phyloP scores from a whole-genome alignment of 2,888 invertebrate species.

The Noctua comes region DNA sequence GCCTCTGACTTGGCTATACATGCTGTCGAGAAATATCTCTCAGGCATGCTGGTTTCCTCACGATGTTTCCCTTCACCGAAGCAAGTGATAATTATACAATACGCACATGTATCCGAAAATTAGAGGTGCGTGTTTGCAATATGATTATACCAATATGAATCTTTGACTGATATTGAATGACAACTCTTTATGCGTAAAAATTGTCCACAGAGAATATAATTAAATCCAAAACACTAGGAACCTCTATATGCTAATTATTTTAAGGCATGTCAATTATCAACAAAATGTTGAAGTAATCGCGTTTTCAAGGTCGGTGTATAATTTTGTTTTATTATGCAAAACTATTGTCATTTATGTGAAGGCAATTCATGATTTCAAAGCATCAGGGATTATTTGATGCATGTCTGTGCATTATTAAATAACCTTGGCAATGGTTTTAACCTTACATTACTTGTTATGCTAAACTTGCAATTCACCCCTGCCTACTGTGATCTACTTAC shows the following conservation, averaged over 20 bases:
- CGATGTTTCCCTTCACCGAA: too few relatives aligned
- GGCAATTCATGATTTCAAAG: constrained; percentile 38
- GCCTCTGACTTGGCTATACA: too few relatives aligned
- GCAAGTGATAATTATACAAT: too few relatives aligned
- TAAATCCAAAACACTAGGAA: not conserved
- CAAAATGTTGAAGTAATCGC: constrained; percentile 13
- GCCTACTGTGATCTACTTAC: not conserved
- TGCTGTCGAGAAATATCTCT: too few relatives aligned
- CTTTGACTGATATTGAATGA: too few relatives aligned
- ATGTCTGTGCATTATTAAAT: constrained; percentile 4
- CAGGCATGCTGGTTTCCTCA: too few relatives aligned
- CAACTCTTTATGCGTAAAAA: not conserved
- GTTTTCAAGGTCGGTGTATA: constrained; percentile 28
- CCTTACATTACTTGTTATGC: not conserved
- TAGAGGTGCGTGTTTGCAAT: not conserved
- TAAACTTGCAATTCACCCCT: not conserved
- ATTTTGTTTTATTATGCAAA: constrained; percentile 19
- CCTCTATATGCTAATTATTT: constrained; percentile 11
- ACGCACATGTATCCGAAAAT: too few relatives aligned
- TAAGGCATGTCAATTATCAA: constrained; percentile 11
- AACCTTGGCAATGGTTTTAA: constrained; percentile 13
- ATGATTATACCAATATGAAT: not conserved
- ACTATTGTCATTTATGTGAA: constrained; percentile 21
- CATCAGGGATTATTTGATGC: constrained; percentile 33
- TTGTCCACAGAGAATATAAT: not conserved